These are phyloP conservation scores for Trachymyrmex septentrionalis DNA, from an alignment of 1,140 invertebrate species.

Conservation along the genomic window DNA sequence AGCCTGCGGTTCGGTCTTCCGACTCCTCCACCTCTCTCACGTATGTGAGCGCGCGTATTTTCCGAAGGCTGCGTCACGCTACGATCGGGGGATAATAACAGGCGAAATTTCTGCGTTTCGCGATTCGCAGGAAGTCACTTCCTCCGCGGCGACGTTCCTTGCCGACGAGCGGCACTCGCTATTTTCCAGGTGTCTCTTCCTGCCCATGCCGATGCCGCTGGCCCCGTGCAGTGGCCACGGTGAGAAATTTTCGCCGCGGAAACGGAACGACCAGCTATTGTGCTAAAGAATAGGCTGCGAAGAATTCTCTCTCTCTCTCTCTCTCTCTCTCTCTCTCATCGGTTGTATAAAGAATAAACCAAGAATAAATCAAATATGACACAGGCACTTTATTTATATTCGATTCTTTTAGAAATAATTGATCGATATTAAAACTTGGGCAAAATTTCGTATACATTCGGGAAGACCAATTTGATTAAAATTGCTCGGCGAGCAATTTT, in stretches of 20 bases:
- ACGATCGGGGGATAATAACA: constrained; percentile 72
- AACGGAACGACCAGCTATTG: neutral
- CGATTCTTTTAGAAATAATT: neutral
- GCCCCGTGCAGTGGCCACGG: constrained; percentile 20
- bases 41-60: constrained; percentile 51
- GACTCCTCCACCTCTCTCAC: constrained; percentile 28
- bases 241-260: constrained; percentile 69
- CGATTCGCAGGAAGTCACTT: constrained; percentile 75
- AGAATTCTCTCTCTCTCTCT: neutral
- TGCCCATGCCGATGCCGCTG: constrained; percentile 32
- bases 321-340: neutral
- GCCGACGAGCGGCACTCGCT: constrained; percentile 62
- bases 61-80: constrained; percentile 55
- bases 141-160: constrained; percentile 61
- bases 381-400: too few relatives aligned
- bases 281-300: neutral
- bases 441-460: neutral
- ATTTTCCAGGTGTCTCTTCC: constrained; percentile 74
- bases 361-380: too few relatives aligned
- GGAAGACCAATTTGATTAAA: neutral
- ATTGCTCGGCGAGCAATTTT: neutral
- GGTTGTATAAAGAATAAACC: neutral
- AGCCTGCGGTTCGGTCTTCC: constrained; percentile 54
- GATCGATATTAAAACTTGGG: neutral
- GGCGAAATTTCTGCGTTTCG: constrained; percentile 68